phyloP scores from a whole-genome alignment of 2,888 invertebrate species.

The Cryptops parisi region DNA sequence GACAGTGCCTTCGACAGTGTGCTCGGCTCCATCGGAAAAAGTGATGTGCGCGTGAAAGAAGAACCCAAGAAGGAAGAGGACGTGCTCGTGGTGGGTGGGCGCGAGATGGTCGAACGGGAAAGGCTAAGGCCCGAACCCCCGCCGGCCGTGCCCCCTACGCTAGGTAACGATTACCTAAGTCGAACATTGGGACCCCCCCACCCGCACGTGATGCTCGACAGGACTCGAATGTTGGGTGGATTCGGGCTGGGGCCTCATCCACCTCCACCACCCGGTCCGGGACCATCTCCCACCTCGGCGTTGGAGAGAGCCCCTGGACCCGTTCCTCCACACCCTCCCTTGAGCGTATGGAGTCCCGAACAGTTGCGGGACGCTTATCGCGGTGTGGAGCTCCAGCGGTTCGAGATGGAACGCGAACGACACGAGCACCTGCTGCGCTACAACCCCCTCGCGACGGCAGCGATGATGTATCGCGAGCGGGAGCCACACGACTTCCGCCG shows the following conservation, averaged over 20 bases:
- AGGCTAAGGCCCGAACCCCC: neutral
- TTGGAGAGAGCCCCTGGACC: constrained; percentile 1
- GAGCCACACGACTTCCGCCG: constrained; percentile 13
- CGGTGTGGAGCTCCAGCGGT: constrained; percentile 14
- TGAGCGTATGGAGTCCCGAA: constrained; percentile 10
- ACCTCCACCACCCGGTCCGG: neutral
- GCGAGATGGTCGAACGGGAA: neutral
- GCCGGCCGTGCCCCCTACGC: constrained; percentile 2
- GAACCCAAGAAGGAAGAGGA: constrained; percentile 18
- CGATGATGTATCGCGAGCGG: constrained; percentile 14
- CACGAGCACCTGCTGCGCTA: constrained; percentile 17
- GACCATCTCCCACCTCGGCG: constrained; percentile 5
- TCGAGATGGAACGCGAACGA: constrained; percentile 15
- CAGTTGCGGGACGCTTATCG: constrained; percentile 14
- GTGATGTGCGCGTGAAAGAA: constrained; percentile 16
- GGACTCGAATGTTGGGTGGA: constrained; percentile 15
- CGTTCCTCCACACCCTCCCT: constrained; percentile 7
- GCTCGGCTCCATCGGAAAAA: constrained; percentile 7
- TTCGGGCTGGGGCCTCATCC: constrained; percentile 10
- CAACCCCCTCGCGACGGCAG: constrained; percentile 13
- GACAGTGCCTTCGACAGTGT: constrained; percentile 20
- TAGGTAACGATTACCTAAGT: constrained; percentile 13
- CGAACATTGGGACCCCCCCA: constrained; percentile 12
- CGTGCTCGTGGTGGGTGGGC: constrained; percentile 14
- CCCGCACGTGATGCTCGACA: constrained; percentile 15